phyloP scores from a whole-genome alignment of 2,888 invertebrate species.

The Drosophila kambysellisi region DNA sequence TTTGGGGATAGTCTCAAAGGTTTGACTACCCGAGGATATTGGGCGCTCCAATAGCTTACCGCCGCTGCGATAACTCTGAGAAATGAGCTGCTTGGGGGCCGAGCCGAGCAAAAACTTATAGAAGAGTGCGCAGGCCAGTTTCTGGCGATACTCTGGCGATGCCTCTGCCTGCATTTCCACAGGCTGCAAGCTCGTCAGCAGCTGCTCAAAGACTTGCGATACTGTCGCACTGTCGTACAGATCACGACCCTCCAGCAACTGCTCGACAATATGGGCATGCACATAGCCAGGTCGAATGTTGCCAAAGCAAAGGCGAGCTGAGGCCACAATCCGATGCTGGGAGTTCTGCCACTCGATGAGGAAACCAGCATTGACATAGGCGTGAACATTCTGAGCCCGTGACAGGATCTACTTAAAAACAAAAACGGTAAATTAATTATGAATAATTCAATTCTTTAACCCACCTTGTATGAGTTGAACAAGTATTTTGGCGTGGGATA shows the following conservation, averaged over 20 bases:
- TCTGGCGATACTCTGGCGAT: slow-evolving; percentile 89
- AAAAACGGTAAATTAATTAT: background rate
- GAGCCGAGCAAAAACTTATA: slow-evolving; percentile 90
- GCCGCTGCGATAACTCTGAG: slow-evolving; percentile 66
- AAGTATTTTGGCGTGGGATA: slow-evolving; percentile 85
- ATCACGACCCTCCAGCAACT: slow-evolving; percentile 85
- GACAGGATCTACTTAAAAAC: slow-evolving; percentile 87
- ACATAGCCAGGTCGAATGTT: slow-evolving; percentile 87
- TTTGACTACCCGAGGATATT: slow-evolving; percentile 89
- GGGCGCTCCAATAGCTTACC: slow-evolving; percentile 87
- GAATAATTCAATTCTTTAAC: background rate
- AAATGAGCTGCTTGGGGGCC: slow-evolving; percentile 85
- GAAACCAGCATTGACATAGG: slow-evolving; percentile 91
- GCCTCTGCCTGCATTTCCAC: slow-evolving; percentile 89
- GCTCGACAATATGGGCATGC: slow-evolving; percentile 87
- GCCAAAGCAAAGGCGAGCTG: slow-evolving; percentile 88
- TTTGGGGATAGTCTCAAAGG: slow-evolving; percentile 89
- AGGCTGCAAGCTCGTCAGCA: slow-evolving; percentile 88
- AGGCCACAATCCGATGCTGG: slow-evolving; percentile 38
- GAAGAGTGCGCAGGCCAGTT: slow-evolving; percentile 90
- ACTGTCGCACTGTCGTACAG: slow-evolving; percentile 83
- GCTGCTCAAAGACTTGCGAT: slow-evolving; percentile 85
- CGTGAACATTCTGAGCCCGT: slow-evolving; percentile 91
- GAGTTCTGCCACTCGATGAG: slow-evolving; percentile 85
- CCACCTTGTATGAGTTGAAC: slow-evolving; percentile 90